Evolutionary conservation across 2,113 vertebrate genomes (phyloP), one percentile per base, ranked within the genome.

Genomic region (Scomber japonicus): DNA sequence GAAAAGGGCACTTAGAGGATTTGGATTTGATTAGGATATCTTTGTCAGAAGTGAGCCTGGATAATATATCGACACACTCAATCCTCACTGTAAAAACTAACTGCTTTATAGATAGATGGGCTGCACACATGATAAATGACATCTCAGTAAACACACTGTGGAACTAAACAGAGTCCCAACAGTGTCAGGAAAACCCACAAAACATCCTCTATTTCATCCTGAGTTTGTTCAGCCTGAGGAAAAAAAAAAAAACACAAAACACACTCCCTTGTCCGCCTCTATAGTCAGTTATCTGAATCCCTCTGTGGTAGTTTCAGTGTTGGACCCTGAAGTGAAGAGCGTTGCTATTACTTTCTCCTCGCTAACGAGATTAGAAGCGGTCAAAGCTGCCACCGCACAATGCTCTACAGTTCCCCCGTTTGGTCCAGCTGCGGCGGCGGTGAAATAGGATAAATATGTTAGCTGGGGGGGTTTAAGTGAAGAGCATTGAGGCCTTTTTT

Each of bases 401-500:
- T 66, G 68, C 80, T 59, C 56, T 19, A 73, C 77, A 78, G 78
- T 84, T 65, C 24, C 71, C 71, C 35, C 12, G 53, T 24, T 72
- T 1, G 3, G 21, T 53, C 48, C 78, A 64, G 77, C 63, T 63
- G 76, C 54, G 2, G 19, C 27, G 2, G 69, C 85, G 86, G 73
- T 30, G 68, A 78, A 82, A 90, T 9, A 64, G 79, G 86, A 87
- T 90, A 80, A 85, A 84, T 77, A 40, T 45, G 65, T 78, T 77
- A 53, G 76, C 65, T 76, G 31, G 51, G 21, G 21, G 30, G 67
- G 51, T 80, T 73, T 50, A 74, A 59, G 24, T 27, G 59, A 62
- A 77, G 71, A 76, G 14, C 50, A 12, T 50, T 14, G 3, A 70
- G 66, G 63, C 21, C 31, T 71, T 27, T 27, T 21, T 21, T 21